A percentile compares a stretch with the other conserved stretches of the same genome.
These are phyloP conservation scores for Athalia cordata DNA, from an alignment of 2,888 invertebrate species.

Conservation along the genomic window DNA sequence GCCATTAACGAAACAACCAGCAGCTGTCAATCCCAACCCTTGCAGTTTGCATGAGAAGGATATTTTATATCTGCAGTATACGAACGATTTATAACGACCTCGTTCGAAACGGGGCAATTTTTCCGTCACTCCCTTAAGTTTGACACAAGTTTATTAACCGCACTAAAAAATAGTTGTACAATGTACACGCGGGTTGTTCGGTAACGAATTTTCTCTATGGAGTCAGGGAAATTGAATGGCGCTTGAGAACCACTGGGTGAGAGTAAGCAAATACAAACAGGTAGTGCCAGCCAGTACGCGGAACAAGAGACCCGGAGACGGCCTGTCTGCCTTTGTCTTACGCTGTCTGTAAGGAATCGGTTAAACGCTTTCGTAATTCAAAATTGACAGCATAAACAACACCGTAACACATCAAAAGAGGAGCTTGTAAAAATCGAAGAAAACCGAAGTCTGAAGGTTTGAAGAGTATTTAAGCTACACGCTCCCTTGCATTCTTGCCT, in stretches of 20 bases:
- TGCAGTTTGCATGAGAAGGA: slow-evolving; percentile 19
- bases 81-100: not conserved
- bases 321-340: slow-evolving; percentile 54
- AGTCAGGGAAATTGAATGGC: slow-evolving; percentile 25
- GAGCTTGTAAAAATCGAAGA: too few species aligned
- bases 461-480: too few species aligned
- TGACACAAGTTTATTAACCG: not conserved
- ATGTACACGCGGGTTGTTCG: not conserved
- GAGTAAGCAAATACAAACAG: slow-evolving; percentile 56
- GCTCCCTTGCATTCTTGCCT: too few species aligned
- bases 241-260: slow-evolving; percentile 56
- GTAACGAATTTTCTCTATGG: not conserved
- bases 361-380: slow-evolving; percentile 30
- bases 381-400: slow-evolving; percentile 33
- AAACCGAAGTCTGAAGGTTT: too few species aligned
- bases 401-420: not conserved
- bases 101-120: slow-evolving; percentile 5
- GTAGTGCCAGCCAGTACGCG: slow-evolving; percentile 48
- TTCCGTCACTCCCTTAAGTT: not conserved
- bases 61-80: not conserved
- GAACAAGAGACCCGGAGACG: slow-evolving; percentile 54
- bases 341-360: slow-evolving; percentile 28
- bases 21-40: slow-evolving; percentile 32
- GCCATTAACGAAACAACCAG: slow-evolving; percentile 51
- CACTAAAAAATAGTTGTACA: not conserved